Base-by-base conservation (phyloP, 2,888 invertebrate species). In the Chrysolina oricalcia region DNA sequence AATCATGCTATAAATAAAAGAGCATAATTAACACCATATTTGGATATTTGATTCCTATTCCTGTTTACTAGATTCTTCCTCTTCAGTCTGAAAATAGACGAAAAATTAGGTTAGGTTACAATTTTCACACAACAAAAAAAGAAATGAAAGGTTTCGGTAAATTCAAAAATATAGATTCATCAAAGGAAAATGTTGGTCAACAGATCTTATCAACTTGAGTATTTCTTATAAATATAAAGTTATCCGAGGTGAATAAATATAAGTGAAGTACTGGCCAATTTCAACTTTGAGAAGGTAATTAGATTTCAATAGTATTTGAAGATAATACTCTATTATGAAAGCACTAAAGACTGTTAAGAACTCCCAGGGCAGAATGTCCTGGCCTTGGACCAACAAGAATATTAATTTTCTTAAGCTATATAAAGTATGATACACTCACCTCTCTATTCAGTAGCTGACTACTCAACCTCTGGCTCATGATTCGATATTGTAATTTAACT, bases 401-500 rank as follows among this genome's bases (percentile, higher is more conserved):
- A n/a, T 46, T 0, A n/a, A 46, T 46, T 1, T 46, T 15, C 15
- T 46, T 46, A 15, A 46, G 15, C n/a, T 46, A n/a, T 46, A 3
- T 8, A 15, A 46, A 46, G 46, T 15, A 13, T 3, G 6, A 63
- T n/a, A 64, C 8, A 48, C 23, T 53, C 56, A 53, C 85, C 80
- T 85, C 84, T 79, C 81, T 78, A 68, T 79, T 81, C 21, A 82
- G 70, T 50, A 85, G 76, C 70, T 86, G 85, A 43, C 82, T 84
- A 76, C 86, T 87, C 71, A 87, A 83, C 81, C 87, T 84, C 78
- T 88, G 87, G 74, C 87, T 87, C 87, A 88, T 88, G 19, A 88
- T 81, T 41, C 86, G 84, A 79, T 88, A 88, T 50, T 90, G 89
- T 84, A 90, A 88, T 82, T 90, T 90, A 85, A 93, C 91, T 87